Evolutionary conservation across 2,888 invertebrate species (phyloP), one percentile per base, ranked within the genome.

Genomic region (Hirtodrosophila cameraria): DNA sequence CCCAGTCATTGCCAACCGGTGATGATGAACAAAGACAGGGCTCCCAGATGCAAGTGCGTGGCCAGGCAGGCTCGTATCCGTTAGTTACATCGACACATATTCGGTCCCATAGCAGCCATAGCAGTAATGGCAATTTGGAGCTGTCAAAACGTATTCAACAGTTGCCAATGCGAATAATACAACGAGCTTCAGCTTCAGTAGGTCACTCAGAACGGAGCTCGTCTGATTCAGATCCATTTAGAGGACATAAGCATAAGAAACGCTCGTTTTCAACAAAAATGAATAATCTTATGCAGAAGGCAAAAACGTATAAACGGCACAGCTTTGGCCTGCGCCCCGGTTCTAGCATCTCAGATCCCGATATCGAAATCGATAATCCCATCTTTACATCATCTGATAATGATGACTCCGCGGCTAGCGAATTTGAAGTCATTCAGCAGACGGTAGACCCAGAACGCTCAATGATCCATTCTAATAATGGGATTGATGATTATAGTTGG

Each of bases 241-340:
- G 15, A 25, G 4, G 1, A 13, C 18, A 18, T 5, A 69, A 63
- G 28, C 61, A 52, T 89, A 96, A 96, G 88, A 96, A 96, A 87
- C 95, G 95, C 74, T 94, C 94, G 3, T 92, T 97, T 48, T 96
- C 96, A 0, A 94, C 96, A 0, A 96, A 96, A 0, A 94, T 97
- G 91, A 96, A 96, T 1, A 96, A 96, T 15, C 93, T 97, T 64
- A 91, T 97, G 75, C 96, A 96, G 89, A 97, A 96, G 91, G 96
- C 96, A 0, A 95, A 96, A 88, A 87, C 87, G 0, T 90, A 90
- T 67, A 85, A 90, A 25, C 89, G 90, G 35, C 93, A 94, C 50
- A 90, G 89, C 67, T 87, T 89, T 57, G 78, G 80, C 42, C 64
- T 85, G 55, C 85, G 87, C 53, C 93, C 93, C 33, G 94, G 94